Evolutionary conservation across 2,888 invertebrate genomes (phyloP).

Genomic region (Amblyjoppa proteus): DNA sequence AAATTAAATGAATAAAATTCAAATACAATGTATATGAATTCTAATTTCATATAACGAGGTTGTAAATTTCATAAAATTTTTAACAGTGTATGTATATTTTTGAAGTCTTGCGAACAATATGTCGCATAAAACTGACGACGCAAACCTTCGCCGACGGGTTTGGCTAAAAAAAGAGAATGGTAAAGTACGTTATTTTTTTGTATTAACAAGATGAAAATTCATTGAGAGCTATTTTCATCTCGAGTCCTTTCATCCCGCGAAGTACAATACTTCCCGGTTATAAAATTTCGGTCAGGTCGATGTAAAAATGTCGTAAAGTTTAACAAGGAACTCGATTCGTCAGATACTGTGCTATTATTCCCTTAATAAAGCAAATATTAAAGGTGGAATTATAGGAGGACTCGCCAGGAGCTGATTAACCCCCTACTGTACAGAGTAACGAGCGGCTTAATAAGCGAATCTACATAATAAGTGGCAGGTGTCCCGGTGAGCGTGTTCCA

Average conservation of each 20-base stretch:
- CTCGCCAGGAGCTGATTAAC: neutral
- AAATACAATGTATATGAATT: too few relatives aligned
- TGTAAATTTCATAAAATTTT: too few relatives aligned
- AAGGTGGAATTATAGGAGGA: neutral
- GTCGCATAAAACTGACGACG: too few relatives aligned
- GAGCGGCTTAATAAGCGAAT: constrained; percentile 42
- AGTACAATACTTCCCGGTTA: neutral
- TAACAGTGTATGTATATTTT: too few relatives aligned
- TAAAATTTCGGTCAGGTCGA: neutral
- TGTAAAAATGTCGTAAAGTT: constrained; percentile 21
- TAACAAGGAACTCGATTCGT: constrained; percentile 34
- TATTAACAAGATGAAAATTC: constrained; percentile 13
- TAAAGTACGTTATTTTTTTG: neutral
- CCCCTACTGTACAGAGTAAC: constrained; percentile 31
- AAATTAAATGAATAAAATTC: too few relatives aligned
- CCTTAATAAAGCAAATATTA: constrained; percentile 16
- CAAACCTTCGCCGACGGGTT: too few relatives aligned
- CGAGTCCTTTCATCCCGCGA: neutral
- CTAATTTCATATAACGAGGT: too few relatives aligned
- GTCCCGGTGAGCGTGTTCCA: constrained; percentile 29
- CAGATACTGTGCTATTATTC: constrained; percentile 24
- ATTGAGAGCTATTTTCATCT: constrained; percentile 1
- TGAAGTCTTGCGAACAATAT: too few relatives aligned
- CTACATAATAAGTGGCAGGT: constrained; percentile 53
- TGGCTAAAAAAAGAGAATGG: neutral